Base-by-base conservation (phyloP, 2,888 invertebrate genomes). In the Drosophila hamatofila region DNA sequence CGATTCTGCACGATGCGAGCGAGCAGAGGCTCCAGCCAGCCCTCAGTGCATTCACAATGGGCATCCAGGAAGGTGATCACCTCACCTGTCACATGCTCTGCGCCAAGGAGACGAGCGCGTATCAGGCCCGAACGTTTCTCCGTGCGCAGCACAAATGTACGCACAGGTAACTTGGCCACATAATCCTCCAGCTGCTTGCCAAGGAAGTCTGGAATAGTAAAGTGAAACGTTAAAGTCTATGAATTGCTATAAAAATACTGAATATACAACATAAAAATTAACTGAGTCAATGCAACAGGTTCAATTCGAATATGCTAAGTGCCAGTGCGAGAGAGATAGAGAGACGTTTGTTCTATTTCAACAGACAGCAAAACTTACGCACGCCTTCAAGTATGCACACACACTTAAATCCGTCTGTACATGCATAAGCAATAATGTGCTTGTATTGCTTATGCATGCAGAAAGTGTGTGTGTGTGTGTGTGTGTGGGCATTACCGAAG, bases 1-100 rank as follows among this genome's bases (percentile, higher is more conserved):
- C 98, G 95, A 93, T 99, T 97, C 92, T 97, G 95, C 8, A 97
- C 97, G 83, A 99, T 98, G 85, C 99, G 95, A 25, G 97, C 95
- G 61, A 99, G 93, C 18, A 99, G 94, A 2, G 99, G 99, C 91
- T 99, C 99, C 79, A 99, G 93, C 99, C 99, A 99, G n/a, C 99
- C 99, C 94, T 98, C 97, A 62, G 97, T 97, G 78, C 93, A 93
- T 68, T 93, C 93, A 71, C 93, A 93, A 81, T 93, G 93, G n/a
- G 93, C 93, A 76, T 93, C 93, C 63, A 93, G 91, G 85, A 93
- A 93, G 82, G 93, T 93, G 35, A 93, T 93, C 2, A 93, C 92
- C 82, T 93, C 93, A 69, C 93, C 93, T 86, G 95, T 96, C 9
- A 98, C 98, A 92, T 97, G 96, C 91, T 97, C 97, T 54, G 98